Evolutionary conservation across 2,113 vertebrate genomes (phyloP), one percentile per base, ranked within the genome.

Genomic region (Arenaria interpres): DNA sequence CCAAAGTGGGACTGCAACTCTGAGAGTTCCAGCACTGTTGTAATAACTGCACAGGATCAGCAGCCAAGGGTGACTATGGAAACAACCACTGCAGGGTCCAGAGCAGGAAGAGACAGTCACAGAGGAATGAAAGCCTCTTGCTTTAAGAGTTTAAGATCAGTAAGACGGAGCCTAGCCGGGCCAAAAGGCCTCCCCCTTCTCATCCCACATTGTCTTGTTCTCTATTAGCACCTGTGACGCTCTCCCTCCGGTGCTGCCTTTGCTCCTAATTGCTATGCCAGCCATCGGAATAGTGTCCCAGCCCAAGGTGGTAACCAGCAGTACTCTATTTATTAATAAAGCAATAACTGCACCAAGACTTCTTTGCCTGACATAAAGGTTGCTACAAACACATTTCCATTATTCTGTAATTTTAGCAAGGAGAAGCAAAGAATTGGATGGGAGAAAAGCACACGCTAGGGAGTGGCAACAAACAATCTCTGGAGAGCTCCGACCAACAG

Each of bases 401-500:
- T 80, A 45, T 54, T 78, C 68, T 71, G 62, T 54, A 37, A 62
- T 82, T 95, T 86, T 53, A 62, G 74, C 62, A 74, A 90, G 35
- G 32, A 79, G 77, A 71, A 90, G 68, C 13, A 46, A 92, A 92
- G 73, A 71, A 81, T 8, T 37, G 83, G 76, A 69, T 43, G 39
- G 83, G 72, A 95, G 72, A 85, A 94, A 94, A 90, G 72, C 69
- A 88, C 72, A 81, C 1, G 3, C 12, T 37, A 54, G 21, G 51
- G 91, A 93, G 77, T 56, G 57, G 84, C 59, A 63, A 93, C 88
- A 87, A 95, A 46, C 50, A 39, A 51, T 28, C 91, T 86, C 91
- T 13, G 48, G 93, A 90, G 85, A 97, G 88, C 73, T 68, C 87
- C 85, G 43, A 78, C 73, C 85, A 94, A 93, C 64, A 97, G 86